Percentiles rank a stretch among this genome's conserved stretches.
These are phyloP conservation scores for Holotrichia oblita DNA, from an alignment of 1,140 invertebrate genomes.

Conservation along the genomic window DNA sequence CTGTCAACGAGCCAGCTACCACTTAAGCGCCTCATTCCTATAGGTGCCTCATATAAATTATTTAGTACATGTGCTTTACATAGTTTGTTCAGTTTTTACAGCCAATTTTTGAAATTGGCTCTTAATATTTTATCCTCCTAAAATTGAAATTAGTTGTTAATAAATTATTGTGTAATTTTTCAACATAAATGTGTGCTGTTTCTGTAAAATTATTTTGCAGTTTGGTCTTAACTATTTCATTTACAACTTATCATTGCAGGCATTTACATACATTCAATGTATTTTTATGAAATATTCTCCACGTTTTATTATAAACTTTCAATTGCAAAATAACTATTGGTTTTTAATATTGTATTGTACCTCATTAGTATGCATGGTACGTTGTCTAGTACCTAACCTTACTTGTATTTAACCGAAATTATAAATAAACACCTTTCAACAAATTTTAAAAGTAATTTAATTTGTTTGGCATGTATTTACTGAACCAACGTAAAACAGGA, in stretches of 20 bases:
- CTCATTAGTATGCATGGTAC: slow-evolving; percentile 32
- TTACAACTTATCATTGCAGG: neutral
- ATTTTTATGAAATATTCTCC: neutral
- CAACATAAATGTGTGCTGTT: slow-evolving; percentile 33
- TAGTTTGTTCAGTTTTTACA: slow-evolving; percentile 49
- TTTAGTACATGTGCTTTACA: neutral
- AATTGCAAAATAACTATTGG: slow-evolving; percentile 41
- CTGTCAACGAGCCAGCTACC: slow-evolving; percentile 41
- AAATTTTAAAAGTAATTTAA: slow-evolving; percentile 40
- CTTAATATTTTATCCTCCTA: slow-evolving; percentile 14
- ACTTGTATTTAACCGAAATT: slow-evolving; percentile 41
- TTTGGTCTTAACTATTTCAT: neutral
- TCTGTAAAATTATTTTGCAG: slow-evolving; percentile 40
- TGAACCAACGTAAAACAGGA: slow-evolving; percentile 44
- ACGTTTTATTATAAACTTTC: neutral
- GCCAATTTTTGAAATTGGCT: slow-evolving; percentile 42
- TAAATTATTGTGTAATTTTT: no score
- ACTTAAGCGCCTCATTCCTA: slow-evolving; percentile 39
- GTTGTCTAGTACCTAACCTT: slow-evolving; percentile 37
- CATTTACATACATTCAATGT: slow-evolving; percentile 26
- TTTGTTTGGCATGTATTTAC: slow-evolving; percentile 48
- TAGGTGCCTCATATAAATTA: slow-evolving; percentile 39
- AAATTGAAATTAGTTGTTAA: slow-evolving; percentile 4
- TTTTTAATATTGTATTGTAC: slow-evolving; percentile 34
- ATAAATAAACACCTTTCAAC: slow-evolving; percentile 44